Evolutionary conservation across 1,140 invertebrate species (phyloP), one percentile per base, ranked within the genome.

Genomic region (Platyscapa corneri): DNA sequence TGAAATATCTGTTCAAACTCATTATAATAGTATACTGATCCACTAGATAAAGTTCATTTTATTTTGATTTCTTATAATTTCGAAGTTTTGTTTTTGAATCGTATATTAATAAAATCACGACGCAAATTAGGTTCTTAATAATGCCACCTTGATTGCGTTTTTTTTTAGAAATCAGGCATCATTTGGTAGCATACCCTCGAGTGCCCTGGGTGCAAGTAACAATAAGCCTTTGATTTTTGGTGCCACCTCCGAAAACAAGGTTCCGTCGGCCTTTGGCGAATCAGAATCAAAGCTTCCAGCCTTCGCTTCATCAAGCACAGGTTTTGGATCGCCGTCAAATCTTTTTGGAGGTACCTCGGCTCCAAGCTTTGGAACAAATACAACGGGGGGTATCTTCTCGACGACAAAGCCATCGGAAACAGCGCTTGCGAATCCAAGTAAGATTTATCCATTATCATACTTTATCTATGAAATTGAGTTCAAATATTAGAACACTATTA

Each of bases 221-320:
- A 90, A 80, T 39, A 91, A 91, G 81, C 30, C 87, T 34, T 30
- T 87, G 12, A 82, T 89, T 30, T 91, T 91, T 65, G 86, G 87
- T n/a, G 39, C 77, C 7, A 16, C 85, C 5, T 18, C 85, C 5
- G 89, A 89, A 67, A 87, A 53, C 49, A 88, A 86, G 64, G 49
- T 42, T 53, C 6, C 82, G 23, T 37, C 85, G 39, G 30, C 37
- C 1, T 88, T 88, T 46, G 84, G 84, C 18, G 77, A 81, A 46
- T 8, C 74, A 0, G 86, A 88, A 8, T 77, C 85, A 8, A 91
- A 90, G 53, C 67, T 85, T 12, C 46, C 87, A 64, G 65, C 82
- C 5, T 90, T 90, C 53, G 86, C 87, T n/a, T 75, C 32, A 7
- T 30, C 46, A 20, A 82, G 53, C 70, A 83, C 72, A 16, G 34